Conservation (phyloP, 2,888 invertebrate genomes). For the Amphipyra tragopoginis region DNA sequence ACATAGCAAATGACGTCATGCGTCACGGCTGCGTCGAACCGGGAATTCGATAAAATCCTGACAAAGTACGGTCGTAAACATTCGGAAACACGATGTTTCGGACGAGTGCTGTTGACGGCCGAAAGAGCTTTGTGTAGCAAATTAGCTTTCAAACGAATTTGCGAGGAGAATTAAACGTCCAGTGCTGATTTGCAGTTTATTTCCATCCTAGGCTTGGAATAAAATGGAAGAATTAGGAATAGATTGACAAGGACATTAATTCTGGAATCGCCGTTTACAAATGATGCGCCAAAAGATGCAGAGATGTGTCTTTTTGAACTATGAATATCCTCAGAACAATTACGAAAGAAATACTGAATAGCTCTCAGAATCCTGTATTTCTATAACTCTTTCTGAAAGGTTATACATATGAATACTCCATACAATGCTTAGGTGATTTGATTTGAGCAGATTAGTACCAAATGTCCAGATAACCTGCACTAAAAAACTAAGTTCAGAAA, state of each 20-base stretch:
- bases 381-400: too few species aligned
- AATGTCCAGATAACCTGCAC: not conserved
- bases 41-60: conserved; percentile 24
- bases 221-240: not conserved
- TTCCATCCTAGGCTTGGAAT: not conserved
- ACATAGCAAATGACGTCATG: conserved; percentile 37
- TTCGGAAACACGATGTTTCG: conserved; percentile 30
- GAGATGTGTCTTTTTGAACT: too few species aligned
- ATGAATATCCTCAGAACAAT: too few species aligned
- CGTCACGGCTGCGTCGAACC: conserved; percentile 13
- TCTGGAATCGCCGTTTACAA: too few species aligned
- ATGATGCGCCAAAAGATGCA: too few species aligned
- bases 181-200: conserved; percentile 7
- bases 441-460: too few species aligned
- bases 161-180: not conserved
- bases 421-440: too few species aligned
- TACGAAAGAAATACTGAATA: too few species aligned
- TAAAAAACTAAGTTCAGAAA: not conserved
- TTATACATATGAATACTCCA: too few species aligned
- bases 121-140: conserved; percentile 27
- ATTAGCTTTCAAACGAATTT: conserved; percentile 16
- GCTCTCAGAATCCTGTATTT: too few species aligned
- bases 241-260: too few species aligned
- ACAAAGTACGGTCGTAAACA: conserved; percentile 48
- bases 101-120: conserved; percentile 39